Evolutionary conservation across 2,797 vertebrate species (phyloP), one percentile per base, ranked within the genome.

Genomic region (Bucorvus abyssinicus): DNA sequence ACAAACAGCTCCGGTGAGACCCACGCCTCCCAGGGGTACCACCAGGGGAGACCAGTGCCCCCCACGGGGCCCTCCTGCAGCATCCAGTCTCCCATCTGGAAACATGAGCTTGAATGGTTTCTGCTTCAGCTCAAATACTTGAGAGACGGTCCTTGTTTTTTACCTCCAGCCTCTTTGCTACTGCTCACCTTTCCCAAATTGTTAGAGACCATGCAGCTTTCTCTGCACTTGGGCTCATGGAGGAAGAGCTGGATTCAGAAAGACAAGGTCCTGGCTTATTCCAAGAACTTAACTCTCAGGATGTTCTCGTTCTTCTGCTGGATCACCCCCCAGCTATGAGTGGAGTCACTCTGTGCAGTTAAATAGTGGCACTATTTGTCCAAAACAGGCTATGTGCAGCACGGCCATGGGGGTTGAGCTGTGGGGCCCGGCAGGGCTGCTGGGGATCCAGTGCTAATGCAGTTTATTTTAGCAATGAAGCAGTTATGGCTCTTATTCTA

Each of bases 321-420:
- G 19, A 47, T 65, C 53, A 71, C 30, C 30, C 13, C 38, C 18
- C 27, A 26, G 1, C 18, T n/a, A 19, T 14, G 23, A 74, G 15
- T 47, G 64, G 26, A 64, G 36, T 34, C 0, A 0, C 9, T 59
- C 15, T 40, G n/a, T 55, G 42, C 17, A 36, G 22, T 16, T 49
- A 49, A 84, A n/a, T 11, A 20, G 30, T 44, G 70, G n/a, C 16
- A 52, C 10, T 2, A 53, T 34, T 9, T 64, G 49, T 45, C 70
- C 38, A 4, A 77, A 89, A 11, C 42, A 65, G 23, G 14, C 52
- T 76, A 15, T 1, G 4, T 12, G 27, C 22, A 47, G 45, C 55
- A 32, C 13, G 30, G 42, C 1, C 2, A 3, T 26, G 50, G 61
- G 22, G 6, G 9, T 1, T 81, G 50, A 84, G 65, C 59, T 40